Percentiles rank a stretch among this genome's conserved stretches.
These are phyloP conservation scores for Tubulanus polymorphus DNA, from an alignment of 2,888 invertebrate species.

Conservation along the genomic window DNA sequence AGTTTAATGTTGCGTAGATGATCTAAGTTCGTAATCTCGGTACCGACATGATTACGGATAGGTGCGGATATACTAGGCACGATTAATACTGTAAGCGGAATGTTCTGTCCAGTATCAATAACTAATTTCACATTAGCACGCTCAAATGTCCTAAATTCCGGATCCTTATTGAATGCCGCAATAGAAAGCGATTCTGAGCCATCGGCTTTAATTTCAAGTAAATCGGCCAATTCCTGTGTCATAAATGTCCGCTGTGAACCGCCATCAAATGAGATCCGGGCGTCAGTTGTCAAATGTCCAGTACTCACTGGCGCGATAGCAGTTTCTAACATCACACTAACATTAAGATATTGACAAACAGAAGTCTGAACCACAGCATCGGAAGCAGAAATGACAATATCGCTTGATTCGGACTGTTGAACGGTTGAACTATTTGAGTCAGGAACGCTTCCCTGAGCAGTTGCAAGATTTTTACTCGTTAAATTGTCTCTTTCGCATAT, in stretches of 20 bases:
- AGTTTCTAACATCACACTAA: constrained; percentile 16
- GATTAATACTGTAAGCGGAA: constrained; percentile 16
- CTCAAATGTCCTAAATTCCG: constrained; percentile 5
- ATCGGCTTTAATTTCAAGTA: constrained; percentile 8
- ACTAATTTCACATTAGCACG: constrained; percentile 6
- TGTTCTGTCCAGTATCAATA: constrained; percentile 7
- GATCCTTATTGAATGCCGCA: constrained; percentile 10
- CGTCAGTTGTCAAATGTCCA: not conserved
- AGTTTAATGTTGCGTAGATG: constrained; percentile 13
- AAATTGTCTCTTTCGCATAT: no score
- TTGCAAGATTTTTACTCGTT: no score
- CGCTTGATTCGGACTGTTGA: no score
- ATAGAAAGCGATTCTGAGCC: constrained; percentile 11
- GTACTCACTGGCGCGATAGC: constrained; percentile 9
- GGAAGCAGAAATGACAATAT: no score
- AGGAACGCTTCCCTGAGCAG: no score
- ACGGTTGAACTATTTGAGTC: no score
- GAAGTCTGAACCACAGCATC: no score
- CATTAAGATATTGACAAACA: no score
- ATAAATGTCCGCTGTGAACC: constrained; percentile 17
- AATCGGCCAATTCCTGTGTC: constrained; percentile 13
- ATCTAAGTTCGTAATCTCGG: not conserved
- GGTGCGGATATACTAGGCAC: constrained; percentile 17
- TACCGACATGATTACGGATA: not conserved
- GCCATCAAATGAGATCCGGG: constrained; percentile 17